These are phyloP conservation scores for Xanthia icteritia DNA, from an alignment of 2,888 invertebrate species.

Conservation along the genomic window DNA sequence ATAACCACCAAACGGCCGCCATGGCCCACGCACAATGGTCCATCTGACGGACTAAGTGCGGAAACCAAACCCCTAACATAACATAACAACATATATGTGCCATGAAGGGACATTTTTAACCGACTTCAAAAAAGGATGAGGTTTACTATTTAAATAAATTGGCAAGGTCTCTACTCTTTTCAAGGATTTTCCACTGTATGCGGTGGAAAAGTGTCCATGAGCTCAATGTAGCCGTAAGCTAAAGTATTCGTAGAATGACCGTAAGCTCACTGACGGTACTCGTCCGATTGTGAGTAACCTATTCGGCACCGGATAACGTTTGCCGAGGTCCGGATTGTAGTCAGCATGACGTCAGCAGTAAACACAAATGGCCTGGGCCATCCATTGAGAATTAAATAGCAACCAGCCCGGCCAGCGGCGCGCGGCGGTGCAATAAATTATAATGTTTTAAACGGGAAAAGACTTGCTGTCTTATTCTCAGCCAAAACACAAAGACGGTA, in stretches of 20 bases:
- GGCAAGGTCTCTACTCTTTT: background rate
- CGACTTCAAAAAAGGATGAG: background rate
- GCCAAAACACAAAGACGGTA: slow-evolving; percentile 40
- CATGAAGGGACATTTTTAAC: too few relatives aligned
- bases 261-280: background rate
- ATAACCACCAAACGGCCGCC: too few relatives aligned
- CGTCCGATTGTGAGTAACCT: background rate
- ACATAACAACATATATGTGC: too few relatives aligned
- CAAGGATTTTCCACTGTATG: background rate
- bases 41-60: too few relatives aligned
- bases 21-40: too few relatives aligned
- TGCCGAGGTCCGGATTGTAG: too few relatives aligned
- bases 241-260: background rate
- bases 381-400: slow-evolving; percentile 6
- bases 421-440: slow-evolving; percentile 15
- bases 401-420: background rate
- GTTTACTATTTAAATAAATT: background rate
- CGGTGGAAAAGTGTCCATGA: background rate
- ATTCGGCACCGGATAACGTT: background rate
- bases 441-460: slow-evolving; percentile 32
- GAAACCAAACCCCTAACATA: too few relatives aligned
- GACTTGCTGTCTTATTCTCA: slow-evolving; percentile 25
- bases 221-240: background rate
- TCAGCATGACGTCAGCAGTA: background rate
- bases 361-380: background rate